These are phyloP conservation scores for Mycetomoellerius zeteki DNA, from an alignment of 1,140 invertebrate genomes.

Conservation along the genomic window DNA sequence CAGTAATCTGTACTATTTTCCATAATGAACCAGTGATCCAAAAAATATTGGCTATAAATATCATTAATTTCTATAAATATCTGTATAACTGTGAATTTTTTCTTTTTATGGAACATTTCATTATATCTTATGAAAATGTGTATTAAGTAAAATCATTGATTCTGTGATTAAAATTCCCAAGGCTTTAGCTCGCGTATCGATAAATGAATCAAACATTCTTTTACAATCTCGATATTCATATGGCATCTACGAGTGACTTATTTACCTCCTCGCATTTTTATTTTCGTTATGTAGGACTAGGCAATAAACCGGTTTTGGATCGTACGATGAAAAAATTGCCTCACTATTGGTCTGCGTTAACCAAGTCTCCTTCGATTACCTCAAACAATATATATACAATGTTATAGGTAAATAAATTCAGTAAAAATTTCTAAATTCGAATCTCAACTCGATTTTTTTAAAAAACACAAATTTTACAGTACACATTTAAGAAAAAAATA, in stretches of 20 bases:
- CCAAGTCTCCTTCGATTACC: conserved; percentile 23
- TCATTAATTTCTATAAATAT: neutral
- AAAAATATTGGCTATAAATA: neutral
- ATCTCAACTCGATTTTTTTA: neutral
- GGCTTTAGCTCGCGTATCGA: neutral
- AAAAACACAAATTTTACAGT: neutral
- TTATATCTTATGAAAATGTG: neutral
- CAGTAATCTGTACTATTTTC: neutral
- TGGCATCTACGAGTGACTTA: neutral
- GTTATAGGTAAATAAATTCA: neutral
- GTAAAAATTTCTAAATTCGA: neutral
- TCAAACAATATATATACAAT: neutral
- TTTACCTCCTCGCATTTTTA: neutral
- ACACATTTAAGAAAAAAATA: neutral
- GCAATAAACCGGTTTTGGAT: conserved; percentile 60
- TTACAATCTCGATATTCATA: conserved; percentile 29
- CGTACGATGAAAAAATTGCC: neutral
- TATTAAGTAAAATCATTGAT: neutral
- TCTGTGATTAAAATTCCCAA: neutral
- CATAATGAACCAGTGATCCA: neutral
- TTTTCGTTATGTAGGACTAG: neutral
- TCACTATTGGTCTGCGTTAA: conserved; percentile 17
- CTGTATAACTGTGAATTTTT: neutral
- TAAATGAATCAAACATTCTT: neutral
- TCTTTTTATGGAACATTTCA: neutral